Conservation (phyloP, 2,888 invertebrate genomes). For the Pristionchus mayeri region DNA sequence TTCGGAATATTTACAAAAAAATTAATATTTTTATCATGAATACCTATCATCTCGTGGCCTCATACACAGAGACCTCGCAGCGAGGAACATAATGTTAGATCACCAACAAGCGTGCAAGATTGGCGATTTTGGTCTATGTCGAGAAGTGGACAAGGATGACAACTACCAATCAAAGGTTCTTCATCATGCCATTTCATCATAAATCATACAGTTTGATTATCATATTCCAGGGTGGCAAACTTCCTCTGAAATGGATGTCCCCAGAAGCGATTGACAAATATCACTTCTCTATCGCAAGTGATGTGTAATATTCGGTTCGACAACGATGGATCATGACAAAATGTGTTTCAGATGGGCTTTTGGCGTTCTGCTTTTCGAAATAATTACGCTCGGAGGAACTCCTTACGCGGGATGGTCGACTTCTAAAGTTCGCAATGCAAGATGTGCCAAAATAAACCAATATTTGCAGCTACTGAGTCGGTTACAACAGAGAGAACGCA, state of each 20-base stretch:
- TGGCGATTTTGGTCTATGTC: conserved; percentile 35
- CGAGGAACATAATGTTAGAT: conserved; percentile 27
- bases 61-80: conserved; percentile 34
- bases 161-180: not conserved
- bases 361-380: conserved; percentile 32
- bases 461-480: not conserved
- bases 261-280: conserved; percentile 29
- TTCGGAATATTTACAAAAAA: too few species aligned
- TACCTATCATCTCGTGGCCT: not conserved
- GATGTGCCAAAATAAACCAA: not conserved
- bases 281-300: conserved; percentile 16
- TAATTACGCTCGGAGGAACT: conserved; percentile 31
- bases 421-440: not conserved
- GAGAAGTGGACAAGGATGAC: not conserved
- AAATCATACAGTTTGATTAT: too few species aligned
- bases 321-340: not conserved
- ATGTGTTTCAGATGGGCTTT: conserved; percentile 39
- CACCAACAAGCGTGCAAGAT: conserved; percentile 37
- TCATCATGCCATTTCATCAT: too few species aligned
- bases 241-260: conserved; percentile 35
- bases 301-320: conserved; percentile 25
- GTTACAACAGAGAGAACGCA: not conserved
- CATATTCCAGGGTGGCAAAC: conserved; percentile 8
- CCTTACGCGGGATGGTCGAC: conserved; percentile 27
- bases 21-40: not conserved